A percentile compares a stretch with the other conserved stretches of the same genome.
phyloP scores from a whole-genome alignment of 2,888 invertebrate genomes.

The Drosophila aldrichi region DNA sequence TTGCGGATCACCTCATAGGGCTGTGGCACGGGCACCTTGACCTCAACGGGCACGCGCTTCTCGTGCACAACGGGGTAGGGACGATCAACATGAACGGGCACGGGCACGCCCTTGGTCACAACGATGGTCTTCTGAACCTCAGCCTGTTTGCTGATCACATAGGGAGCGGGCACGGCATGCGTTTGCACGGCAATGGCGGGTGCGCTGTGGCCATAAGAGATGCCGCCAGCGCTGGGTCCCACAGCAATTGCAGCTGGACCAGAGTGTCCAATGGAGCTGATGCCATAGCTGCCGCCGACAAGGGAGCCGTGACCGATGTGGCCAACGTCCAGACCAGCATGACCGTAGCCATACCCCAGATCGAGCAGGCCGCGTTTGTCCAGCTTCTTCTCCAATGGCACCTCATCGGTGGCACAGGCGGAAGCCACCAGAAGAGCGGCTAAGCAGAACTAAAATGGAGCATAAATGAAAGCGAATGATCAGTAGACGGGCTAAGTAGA shows the following conservation, averaged over 20 bases:
- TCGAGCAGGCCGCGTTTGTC: slow-evolving; percentile 93
- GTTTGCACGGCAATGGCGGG: slow-evolving; percentile 73
- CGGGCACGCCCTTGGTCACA: slow-evolving; percentile 90
- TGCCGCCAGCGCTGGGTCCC: slow-evolving; percentile 80
- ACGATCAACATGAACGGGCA: slow-evolving; percentile 90
- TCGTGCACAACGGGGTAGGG: slow-evolving; percentile 90
- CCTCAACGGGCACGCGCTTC: slow-evolving; percentile 87
- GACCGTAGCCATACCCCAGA: slow-evolving; percentile 92
- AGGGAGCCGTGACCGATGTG: slow-evolving; percentile 89
- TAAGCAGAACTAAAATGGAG: slow-evolving; percentile 88
- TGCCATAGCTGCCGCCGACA: slow-evolving; percentile 76
- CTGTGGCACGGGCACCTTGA: slow-evolving; percentile 89
- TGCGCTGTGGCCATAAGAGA: slow-evolving; percentile 71
- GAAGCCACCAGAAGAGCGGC: slow-evolving; percentile 91
- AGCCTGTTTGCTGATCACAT: slow-evolving; percentile 86
- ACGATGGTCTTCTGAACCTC: slow-evolving; percentile 89
- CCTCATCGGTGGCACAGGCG: slow-evolving; percentile 87
- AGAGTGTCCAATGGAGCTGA: slow-evolving; percentile 71
- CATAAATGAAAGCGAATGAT: not conserved
- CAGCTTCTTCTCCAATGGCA: slow-evolving; percentile 90
- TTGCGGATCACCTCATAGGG: slow-evolving; percentile 90
- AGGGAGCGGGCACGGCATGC: slow-evolving; percentile 67
- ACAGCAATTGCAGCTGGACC: slow-evolving; percentile 62
- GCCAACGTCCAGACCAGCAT: slow-evolving; percentile 91
- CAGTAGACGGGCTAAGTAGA: not conserved